A percentile compares a stretch with the other conserved stretches of the same genome.
Conservation (phyloP, 2,797 vertebrate species). For the Lycodopsis pacificus region DNA sequence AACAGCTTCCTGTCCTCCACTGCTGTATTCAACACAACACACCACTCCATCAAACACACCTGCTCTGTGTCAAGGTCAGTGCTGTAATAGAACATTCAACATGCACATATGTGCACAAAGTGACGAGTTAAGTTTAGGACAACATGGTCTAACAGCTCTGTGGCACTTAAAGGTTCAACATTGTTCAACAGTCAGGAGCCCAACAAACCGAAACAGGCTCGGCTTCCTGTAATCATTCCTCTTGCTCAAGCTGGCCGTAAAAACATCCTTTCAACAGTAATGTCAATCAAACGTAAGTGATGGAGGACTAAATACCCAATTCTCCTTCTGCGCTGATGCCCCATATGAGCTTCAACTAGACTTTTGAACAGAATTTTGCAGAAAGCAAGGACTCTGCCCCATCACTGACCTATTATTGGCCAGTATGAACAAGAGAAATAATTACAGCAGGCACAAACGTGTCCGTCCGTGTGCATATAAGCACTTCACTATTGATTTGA, state of each 20-base stretch:
- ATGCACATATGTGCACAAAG: neutral
- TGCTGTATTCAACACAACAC: slow-evolving; percentile 81
- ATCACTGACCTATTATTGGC: neutral
- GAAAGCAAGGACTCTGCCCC: neutral
- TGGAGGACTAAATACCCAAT: too few species aligned
- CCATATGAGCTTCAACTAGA: neutral
- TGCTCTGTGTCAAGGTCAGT: slow-evolving; percentile 28
- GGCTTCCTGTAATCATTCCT: neutral
- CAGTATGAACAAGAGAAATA: neutral
- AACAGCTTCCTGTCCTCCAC: slow-evolving; percentile 99
- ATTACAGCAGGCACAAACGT: neutral
- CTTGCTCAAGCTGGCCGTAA: neutral
- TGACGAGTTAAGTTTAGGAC: neutral
- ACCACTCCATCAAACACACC: slow-evolving; percentile 33
- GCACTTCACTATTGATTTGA: neutral
- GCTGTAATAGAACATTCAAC: neutral
- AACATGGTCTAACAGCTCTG: neutral
- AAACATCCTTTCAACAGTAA: neutral
- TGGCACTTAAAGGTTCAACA: neutral
- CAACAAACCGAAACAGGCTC: too few species aligned
- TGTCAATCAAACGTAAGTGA: neutral
- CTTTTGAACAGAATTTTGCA: neutral
- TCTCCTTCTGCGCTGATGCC: neutral
- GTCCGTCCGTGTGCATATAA: neutral
- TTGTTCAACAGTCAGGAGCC: neutral